Evolutionary conservation across 2,797 vertebrate species (phyloP).

Genomic region (Rallus crepitans): DNA sequence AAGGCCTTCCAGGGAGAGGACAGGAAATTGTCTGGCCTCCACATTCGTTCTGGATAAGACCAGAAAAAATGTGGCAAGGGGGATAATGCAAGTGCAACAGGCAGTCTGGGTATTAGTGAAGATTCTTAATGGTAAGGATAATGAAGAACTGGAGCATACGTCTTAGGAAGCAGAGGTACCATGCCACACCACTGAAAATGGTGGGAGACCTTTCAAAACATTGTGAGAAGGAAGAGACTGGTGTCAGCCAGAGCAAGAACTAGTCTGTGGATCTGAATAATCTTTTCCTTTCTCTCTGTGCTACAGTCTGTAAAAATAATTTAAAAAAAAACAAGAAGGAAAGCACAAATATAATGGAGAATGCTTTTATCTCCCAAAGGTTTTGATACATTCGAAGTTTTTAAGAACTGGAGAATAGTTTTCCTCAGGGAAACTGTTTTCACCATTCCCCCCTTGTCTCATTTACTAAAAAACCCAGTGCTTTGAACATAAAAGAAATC

Average conservation of each 20-base stretch:
- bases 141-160: neutral
- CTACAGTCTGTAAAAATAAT: neutral
- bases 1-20: neutral
- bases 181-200: neutral
- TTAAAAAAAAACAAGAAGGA: neutral
- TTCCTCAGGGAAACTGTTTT: conserved; percentile 46
- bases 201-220: neutral
- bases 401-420: conserved; percentile 22
- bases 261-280: neutral
- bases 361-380: neutral
- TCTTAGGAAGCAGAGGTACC: neutral
- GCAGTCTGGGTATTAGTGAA: neutral
- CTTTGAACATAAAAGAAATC: conserved; percentile 54
- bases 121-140: neutral
- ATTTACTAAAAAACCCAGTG: conserved; percentile 2
- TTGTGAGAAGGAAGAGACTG: neutral
- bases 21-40: conserved; percentile 39
- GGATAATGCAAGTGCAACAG: neutral
- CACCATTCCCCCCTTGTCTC: conserved; percentile 15
- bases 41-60: neutral
- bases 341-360: conserved; percentile 33
- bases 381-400: neutral
- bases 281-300: neutral
- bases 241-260: neutral
- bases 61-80: neutral